These are phyloP conservation scores for Notospermus geniculatus DNA, from an alignment of 1,140 invertebrate genomes.

Conservation along the genomic window DNA sequence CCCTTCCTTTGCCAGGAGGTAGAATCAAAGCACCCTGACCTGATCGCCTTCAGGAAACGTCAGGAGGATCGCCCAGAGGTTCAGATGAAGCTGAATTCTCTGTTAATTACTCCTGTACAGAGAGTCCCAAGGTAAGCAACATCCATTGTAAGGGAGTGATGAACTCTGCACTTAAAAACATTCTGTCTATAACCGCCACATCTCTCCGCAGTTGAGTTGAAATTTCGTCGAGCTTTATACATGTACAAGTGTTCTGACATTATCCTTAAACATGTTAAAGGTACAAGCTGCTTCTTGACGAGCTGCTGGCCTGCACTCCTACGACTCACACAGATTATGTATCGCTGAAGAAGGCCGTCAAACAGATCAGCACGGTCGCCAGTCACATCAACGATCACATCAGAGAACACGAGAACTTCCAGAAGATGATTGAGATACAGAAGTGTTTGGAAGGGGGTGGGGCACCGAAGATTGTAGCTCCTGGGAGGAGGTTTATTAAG, in stretches of 20 bases:
- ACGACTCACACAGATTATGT: constrained; percentile 63
- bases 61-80: constrained; percentile 73
- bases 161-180: no score
- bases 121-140: constrained; percentile 66
- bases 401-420: constrained; percentile 70
- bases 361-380: constrained; percentile 67
- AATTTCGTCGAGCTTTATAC: no score
- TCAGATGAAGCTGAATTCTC: constrained; percentile 65
- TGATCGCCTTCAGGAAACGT: constrained; percentile 58
- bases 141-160: no score
- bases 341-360: constrained; percentile 61
- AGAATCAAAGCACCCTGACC: constrained; percentile 61
- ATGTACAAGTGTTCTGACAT: no score
- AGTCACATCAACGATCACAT: constrained; percentile 70
- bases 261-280: no score
- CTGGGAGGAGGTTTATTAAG: constrained; percentile 68
- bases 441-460: constrained; percentile 59
- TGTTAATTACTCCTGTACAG: constrained; percentile 75
- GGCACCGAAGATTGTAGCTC: constrained; percentile 67
- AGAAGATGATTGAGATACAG: constrained; percentile 68
- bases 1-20: constrained; percentile 57
- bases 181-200: no score
- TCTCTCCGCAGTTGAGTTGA: no score
- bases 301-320: constrained; percentile 66
- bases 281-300: constrained; percentile 70